Percentiles rank a stretch among this genome's conserved stretches.
phyloP scores from a whole-genome alignment of 2,113 vertebrate genomes.

The Calcarius ornatus region DNA sequence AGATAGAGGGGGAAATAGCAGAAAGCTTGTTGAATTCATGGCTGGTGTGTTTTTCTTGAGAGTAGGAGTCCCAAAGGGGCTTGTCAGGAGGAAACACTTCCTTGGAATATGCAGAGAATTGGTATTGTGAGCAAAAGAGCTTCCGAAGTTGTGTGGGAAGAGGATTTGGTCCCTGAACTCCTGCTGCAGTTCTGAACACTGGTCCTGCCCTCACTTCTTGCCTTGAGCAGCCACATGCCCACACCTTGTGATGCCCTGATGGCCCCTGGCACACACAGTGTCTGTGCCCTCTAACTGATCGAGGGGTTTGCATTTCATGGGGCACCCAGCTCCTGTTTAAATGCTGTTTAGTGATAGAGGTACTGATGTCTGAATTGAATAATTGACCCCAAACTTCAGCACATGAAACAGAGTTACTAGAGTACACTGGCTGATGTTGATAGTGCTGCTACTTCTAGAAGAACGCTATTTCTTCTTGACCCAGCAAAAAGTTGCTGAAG shows the following conservation, averaged over 20 bases:
- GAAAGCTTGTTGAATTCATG: neutral
- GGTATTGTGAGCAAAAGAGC: neutral
- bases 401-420: neutral
- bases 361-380: neutral
- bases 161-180: neutral
- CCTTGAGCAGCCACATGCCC: neutral
- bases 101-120: neutral
- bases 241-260: fast-evolving
- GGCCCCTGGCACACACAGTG: neutral
- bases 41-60: neutral
- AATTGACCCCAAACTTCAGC: neutral
- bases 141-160: neutral
- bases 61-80: neutral
- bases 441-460: neutral
- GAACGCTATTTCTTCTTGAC: neutral
- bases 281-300: neutral
- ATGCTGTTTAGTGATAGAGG: neutral
- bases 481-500: neutral
- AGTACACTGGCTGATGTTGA: neutral
- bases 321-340: neutral
- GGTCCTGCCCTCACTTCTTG: neutral
- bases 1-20: neutral
- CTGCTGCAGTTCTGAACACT: neutral
- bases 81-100: neutral
- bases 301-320: fast-evolving